Evolutionary conservation across 2,797 vertebrate genomes (phyloP), one percentile per base, ranked within the genome.

Genomic region (Gobionotothen gibberifrons): DNA sequence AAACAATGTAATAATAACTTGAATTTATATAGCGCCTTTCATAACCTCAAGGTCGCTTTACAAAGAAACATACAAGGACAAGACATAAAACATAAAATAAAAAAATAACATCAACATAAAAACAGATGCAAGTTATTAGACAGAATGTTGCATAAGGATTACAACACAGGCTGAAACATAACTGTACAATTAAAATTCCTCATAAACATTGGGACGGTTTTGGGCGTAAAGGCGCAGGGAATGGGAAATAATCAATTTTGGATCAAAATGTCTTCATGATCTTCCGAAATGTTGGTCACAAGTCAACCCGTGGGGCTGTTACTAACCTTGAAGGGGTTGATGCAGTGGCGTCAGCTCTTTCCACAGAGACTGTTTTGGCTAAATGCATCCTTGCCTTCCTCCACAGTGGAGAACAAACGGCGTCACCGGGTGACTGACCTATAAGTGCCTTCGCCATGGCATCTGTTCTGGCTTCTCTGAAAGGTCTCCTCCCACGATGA

Each of bases 401-500:
- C 58, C 69, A 65, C 26, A 32, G 11, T 43, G 52, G 74, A 82
- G 85, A 81, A 59, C 72, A 51, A n/a, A 71, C 47, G 40, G 57
- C 60, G 1, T 82, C 73, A 76, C 68, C 32, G 53, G 74, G 61
- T 74, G 58, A 72, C 69, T 84, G 58, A 82, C 78, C 85, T 84
- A 72, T 78, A 74, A 74, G 77, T 44, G 78, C 56, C 74, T 76
- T 74, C 51, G 79, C 53, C 49, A 13, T 72, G 69, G 81, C 76
- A 71, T 71, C 78, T 78, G 83, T 82, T 69, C 66, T 69, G 69
- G 68, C 71, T 75, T 72, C 62, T 74, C 32, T 36, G 4, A 87
- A 89, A 89, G 78, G 87, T 88, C 72, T 87, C 69, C 53, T 85
- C 82, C 82, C 79, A 16, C 14, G 66, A 75, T 56, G 79, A 47